Conservation (phyloP, 1,140 invertebrate species). For the Colletes latitarsis region DNA sequence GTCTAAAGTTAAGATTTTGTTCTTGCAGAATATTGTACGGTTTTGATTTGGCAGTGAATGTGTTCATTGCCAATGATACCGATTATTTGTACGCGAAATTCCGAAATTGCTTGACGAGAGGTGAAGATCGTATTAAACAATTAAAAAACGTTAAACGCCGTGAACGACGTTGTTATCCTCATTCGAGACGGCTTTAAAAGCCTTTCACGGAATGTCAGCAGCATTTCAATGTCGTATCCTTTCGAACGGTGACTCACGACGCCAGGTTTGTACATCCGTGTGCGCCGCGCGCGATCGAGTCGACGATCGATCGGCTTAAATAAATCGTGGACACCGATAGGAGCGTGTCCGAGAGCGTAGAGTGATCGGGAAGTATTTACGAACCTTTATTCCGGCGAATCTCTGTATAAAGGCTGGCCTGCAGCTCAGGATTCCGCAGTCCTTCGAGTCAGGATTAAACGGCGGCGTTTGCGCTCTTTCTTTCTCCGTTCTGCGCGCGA, state of each 20-base stretch:
- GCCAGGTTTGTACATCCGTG: constrained; percentile 32
- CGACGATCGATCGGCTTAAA: neutral
- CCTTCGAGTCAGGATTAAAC: constrained; percentile 85
- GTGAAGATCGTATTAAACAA: neutral
- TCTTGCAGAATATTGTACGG: no score
- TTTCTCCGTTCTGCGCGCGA: constrained; percentile 79
- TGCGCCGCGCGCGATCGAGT: neutral
- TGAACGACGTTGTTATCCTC: neutral
- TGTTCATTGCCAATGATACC: neutral
- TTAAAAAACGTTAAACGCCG: neutral
- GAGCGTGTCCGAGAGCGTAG: neutral
- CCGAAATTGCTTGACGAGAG: neutral
- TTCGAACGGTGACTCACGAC: constrained; percentile 49
- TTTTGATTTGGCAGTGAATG: no score
- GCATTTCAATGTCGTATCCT: constrained; percentile 29
- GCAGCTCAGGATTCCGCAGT: constrained; percentile 92
- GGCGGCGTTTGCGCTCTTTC: constrained; percentile 83
- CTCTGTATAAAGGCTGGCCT: constrained; percentile 90
- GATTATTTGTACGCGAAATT: neutral
- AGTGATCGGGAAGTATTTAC: constrained; percentile 31
- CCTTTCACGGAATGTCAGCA: constrained; percentile 18
- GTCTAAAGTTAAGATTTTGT: no score
- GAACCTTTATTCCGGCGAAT: constrained; percentile 92
- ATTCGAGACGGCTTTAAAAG: neutral
- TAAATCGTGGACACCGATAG: neutral